Conservation (phyloP, 2,888 invertebrate species). For the Camptogramma bilineatum region DNA sequence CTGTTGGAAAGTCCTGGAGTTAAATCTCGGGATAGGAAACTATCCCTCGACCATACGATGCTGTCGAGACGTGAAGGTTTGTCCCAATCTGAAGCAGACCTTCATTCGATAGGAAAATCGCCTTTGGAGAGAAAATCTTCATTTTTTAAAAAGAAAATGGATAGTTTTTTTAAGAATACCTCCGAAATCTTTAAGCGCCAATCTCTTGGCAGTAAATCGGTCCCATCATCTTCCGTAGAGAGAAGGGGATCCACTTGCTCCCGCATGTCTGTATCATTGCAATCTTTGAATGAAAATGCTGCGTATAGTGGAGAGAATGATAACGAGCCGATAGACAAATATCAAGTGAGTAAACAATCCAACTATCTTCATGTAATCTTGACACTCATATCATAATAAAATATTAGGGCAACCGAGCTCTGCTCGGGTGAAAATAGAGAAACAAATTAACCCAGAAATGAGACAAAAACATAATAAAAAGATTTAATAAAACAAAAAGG, state of each 20-base stretch:
- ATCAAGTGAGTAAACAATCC: conserved; percentile 47
- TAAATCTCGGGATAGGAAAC: conserved; percentile 64
- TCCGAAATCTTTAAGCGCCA: conserved; percentile 75
- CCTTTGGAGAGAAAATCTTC: conserved; percentile 78
- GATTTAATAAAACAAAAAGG: too few relatives aligned
- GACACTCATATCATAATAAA: conserved; percentile 4
- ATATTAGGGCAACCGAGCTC: too few relatives aligned
- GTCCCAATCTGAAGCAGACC: conserved; percentile 76
- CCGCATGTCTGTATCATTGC: conserved; percentile 69
- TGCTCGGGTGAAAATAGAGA: too few relatives aligned
- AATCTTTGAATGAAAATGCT: conserved; percentile 66
- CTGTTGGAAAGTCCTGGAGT: conserved; percentile 42
- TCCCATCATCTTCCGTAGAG: conserved; percentile 47
- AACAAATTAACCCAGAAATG: too few relatives aligned
- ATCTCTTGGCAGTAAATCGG: conserved; percentile 53
- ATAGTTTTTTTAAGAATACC: conserved; percentile 77
- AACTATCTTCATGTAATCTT: conserved; percentile 9
- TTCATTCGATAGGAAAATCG: conserved; percentile 74
- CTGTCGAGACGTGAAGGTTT: conserved; percentile 65
- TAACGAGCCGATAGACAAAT: conserved; percentile 42
- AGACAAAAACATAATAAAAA: too few relatives aligned
- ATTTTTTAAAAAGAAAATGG: conserved; percentile 78
- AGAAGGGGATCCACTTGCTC: conserved; percentile 58
- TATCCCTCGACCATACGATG: conserved; percentile 75
- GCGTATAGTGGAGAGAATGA: conserved; percentile 45